Base-by-base conservation (phyloP, 2,888 invertebrate genomes). In the Aspidiotus rigidus region DNA sequence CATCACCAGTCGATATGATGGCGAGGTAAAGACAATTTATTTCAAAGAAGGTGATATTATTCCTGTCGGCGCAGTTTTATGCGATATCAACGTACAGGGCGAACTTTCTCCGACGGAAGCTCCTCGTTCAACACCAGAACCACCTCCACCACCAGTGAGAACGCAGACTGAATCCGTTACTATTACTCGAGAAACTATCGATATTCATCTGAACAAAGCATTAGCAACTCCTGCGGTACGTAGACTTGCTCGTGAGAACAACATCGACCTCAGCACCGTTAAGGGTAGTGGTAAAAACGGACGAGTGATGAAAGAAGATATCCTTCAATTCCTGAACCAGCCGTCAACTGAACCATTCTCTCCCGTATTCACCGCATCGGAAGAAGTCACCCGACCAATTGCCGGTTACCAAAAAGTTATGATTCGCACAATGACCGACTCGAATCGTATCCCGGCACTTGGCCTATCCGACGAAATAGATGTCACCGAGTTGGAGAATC, bases 1-100 rank as follows among this genome's bases (percentile, higher is more conserved):
- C 17, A 99, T 99, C 74, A 97, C 97, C 15, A 97, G 97, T 77
- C 85, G 95, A 72, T 97, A 91, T 77, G 94, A 95, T 77, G 96
- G 96, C 11, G 81, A 87, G 72, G 83, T 96, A 73, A 84, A 83
- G 55, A 88, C 87, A 76, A 78, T 97, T 17, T 84, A 94, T 79
- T 88, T 94, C 76, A 82, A 87, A 70, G 83, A 95, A 9, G 95
- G 99, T 77, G 90, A 90, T 71, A 85, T 86, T n/a, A 96, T 94
- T 1, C 79, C 89, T 15, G 97, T 99, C 28, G 99, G 99, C 3
- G 83, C 88, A 75, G 87, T 97, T 7, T 82, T 99, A 16, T 83
- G 98, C 11, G 98, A 99, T 77, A 92, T 99, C 73, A 93, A 96
- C 78, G 53, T 54, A 7, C 54, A 9, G 3, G 69, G 61, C 6